phyloP scores from a whole-genome alignment of 1,140 invertebrate genomes.

The Drosophila bocqueti region DNA sequence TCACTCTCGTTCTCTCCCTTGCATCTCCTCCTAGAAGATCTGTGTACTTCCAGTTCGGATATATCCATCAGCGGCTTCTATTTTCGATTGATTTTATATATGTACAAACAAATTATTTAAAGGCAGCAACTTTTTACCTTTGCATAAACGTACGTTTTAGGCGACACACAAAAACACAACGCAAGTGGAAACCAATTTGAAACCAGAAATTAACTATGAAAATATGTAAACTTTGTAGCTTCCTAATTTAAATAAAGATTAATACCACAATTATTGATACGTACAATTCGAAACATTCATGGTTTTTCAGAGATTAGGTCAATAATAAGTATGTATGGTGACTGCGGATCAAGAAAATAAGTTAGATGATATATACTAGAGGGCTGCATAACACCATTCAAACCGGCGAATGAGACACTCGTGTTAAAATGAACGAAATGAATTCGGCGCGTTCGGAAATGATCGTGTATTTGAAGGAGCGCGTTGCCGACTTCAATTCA shows the following conservation, averaged over 20 bases:
- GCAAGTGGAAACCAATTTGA: conserved; percentile 30
- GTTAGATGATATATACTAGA: conserved; percentile 4
- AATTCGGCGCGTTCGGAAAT: too few relatives aligned
- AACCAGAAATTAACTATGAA: conserved; percentile 50
- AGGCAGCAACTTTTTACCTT: conserved; percentile 69
- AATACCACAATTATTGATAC: conserved; percentile 36
- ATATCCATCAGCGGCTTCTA: conserved; percentile 23
- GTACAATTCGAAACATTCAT: conserved; percentile 3
- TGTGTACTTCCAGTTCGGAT: conserved; percentile 18
- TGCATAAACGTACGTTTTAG: conserved; percentile 68
- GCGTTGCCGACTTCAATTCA: too few relatives aligned
- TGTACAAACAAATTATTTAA: not conserved
- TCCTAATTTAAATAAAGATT: conserved; percentile 80
- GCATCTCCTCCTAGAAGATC: conserved; percentile 7
- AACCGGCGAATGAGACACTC: too few relatives aligned
- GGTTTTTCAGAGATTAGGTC: not conserved
- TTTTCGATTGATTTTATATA: conserved; percentile 33
- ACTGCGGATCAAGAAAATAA: conserved; percentile 14
- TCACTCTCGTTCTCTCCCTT: not conserved
- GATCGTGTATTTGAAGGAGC: too few relatives aligned
- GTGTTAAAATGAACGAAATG: too few relatives aligned
- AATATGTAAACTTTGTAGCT: conserved; percentile 80
- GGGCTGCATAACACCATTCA: too few relatives aligned
- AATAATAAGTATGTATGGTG: conserved; percentile 4
- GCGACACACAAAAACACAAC: conserved; percentile 54